phyloP scores from a whole-genome alignment of 2,888 invertebrate species.

The Caenorhabditis imperialis region DNA sequence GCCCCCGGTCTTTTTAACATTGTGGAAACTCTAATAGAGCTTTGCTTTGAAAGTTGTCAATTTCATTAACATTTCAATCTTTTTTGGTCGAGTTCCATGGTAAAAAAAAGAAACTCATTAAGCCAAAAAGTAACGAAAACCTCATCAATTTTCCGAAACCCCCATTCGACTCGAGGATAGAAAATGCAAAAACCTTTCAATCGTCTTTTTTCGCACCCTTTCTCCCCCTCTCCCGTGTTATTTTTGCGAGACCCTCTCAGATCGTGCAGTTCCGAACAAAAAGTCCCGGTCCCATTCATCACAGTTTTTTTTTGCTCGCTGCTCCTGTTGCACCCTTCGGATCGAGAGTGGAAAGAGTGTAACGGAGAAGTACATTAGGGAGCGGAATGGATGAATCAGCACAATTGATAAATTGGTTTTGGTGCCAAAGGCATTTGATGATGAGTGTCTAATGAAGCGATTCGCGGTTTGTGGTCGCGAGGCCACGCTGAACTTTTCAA shows the following conservation, averaged over 20 bases:
- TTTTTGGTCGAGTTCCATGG: not conserved
- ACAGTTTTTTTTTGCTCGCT: constrained; percentile 27
- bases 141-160: no score
- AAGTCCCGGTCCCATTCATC: constrained; percentile 21
- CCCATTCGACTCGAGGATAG: no score
- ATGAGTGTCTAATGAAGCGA: no score
- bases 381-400: constrained; percentile 12
- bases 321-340: constrained; percentile 7
- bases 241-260: constrained; percentile 16
- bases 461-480: no score
- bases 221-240: not conserved
- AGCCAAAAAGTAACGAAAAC: no score
- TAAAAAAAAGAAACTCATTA: constrained; percentile 6
- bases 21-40: no score
- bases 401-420: constrained; percentile 36
- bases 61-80: not conserved
- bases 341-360: constrained; percentile 28
- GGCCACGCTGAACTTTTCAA: constrained; percentile 26
- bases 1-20: constrained; percentile 21
- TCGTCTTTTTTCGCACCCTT: not conserved
- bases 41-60: no score
- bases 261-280: constrained; percentile 11
- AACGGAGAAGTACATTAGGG: constrained; percentile 21
- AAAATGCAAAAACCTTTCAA: not conserved
- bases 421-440: constrained; percentile 1